Percentiles rank a stretch among this genome's conserved stretches.
Conservation (phyloP, 2,888 invertebrate genomes). For the Gordius sp. region DNA sequence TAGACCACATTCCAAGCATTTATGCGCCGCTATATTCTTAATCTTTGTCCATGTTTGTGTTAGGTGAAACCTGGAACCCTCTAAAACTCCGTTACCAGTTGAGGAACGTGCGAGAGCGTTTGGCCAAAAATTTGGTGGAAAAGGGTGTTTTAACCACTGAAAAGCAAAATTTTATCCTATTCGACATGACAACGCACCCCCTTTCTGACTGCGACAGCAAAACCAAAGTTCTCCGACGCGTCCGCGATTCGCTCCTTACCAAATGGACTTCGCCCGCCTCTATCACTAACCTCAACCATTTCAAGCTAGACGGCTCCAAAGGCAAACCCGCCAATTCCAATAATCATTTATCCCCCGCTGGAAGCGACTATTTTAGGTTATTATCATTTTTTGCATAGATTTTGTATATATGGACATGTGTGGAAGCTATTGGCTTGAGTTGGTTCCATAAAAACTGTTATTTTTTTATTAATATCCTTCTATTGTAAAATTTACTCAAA, state of each 20-base stretch:
- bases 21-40: too few species aligned
- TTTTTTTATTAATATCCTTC: too few species aligned
- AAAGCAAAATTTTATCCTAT: conserved; percentile 93
- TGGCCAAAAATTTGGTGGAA: conserved; percentile 95
- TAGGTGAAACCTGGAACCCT: conserved; percentile 98
- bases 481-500: too few species aligned
- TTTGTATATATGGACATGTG: too few species aligned
- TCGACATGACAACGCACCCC: conserved; percentile 99
- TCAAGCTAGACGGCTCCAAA: too few species aligned
- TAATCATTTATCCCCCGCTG: too few species aligned
- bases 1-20: neutral
- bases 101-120: conserved; percentile 85
- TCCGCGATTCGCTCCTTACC: conserved; percentile 79
- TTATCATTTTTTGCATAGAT: too few species aligned
- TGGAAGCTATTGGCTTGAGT: too few species aligned
- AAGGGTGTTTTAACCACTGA: conserved; percentile 95
- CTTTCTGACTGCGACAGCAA: conserved; percentile 78
- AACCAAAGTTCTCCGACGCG: conserved; percentile 82
- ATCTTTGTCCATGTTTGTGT: conserved; percentile 17
- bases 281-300: too few species aligned
- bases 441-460: too few species aligned
- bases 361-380: too few species aligned
- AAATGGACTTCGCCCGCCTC: conserved; percentile 87
- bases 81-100: conserved; percentile 86
- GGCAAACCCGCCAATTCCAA: too few species aligned